These are phyloP conservation scores for Erinaceus europaeus DNA, from an alignment of 2,113 vertebrate species.

Conservation along the genomic window DNA sequence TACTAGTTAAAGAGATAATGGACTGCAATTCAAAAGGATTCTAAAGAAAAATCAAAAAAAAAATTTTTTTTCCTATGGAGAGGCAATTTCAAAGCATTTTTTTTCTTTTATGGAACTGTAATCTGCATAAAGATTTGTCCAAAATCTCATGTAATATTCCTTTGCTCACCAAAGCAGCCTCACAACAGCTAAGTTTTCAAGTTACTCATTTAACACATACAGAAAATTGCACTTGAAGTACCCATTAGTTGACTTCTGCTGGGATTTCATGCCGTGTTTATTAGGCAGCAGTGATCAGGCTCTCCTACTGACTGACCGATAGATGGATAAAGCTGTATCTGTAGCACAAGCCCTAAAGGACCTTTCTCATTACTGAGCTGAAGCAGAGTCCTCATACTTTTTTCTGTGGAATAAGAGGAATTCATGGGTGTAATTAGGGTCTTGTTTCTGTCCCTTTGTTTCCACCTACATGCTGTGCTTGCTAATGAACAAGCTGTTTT, in stretches of 20 bases:
- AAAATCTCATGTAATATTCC: not conserved
- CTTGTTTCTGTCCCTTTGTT: constrained; percentile 54
- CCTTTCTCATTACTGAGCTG: not conserved
- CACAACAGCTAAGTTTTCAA: constrained; percentile 30
- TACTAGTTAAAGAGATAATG: not conserved
- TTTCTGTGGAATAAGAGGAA: constrained; percentile 45
- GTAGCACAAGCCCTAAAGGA: constrained; percentile 50
- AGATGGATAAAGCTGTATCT: constrained; percentile 60
- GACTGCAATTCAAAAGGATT: not conserved
- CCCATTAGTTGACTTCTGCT: constrained; percentile 61
- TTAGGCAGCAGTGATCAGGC: constrained; percentile 49
- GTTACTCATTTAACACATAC: constrained; percentile 54
- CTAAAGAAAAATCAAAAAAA: constrained; percentile 17
- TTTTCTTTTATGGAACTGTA: constrained; percentile 9
- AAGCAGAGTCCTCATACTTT: not conserved
- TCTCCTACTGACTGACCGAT: constrained; percentile 43
- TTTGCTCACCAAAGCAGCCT: constrained; percentile 25
- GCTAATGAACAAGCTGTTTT: constrained; percentile 73
- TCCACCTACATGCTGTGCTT: constrained; percentile 67
- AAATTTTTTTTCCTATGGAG: not conserved
- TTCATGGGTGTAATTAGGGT: constrained; percentile 68
- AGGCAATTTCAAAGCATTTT: not conserved
- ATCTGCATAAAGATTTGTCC: constrained; percentile 11
- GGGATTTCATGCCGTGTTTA: constrained; percentile 69
- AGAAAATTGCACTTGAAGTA: constrained; percentile 62